phyloP scores from a whole-genome alignment of 1,140 invertebrate species.

The Aphelenchoides fujianensis region DNA sequence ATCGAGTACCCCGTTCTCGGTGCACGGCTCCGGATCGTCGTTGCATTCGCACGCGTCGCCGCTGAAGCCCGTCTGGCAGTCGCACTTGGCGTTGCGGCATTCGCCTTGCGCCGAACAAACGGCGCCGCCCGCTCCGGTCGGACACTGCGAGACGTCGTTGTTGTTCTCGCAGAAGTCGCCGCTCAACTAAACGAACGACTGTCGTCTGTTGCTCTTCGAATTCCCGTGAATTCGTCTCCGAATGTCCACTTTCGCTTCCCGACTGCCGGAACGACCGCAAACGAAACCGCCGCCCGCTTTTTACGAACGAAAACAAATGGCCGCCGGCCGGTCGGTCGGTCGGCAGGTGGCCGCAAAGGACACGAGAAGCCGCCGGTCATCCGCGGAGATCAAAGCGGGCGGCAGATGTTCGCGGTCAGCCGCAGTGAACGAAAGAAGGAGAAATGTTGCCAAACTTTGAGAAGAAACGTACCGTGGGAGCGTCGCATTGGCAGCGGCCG shows the following conservation, averaged over 20 bases:
- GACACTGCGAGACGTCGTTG: constrained; percentile 40
- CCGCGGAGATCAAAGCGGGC: neutral
- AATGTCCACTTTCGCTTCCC: neutral
- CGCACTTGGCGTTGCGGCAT: constrained; percentile 59
- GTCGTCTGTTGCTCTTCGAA: constrained; percentile 3
- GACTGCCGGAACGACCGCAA: too few species aligned
- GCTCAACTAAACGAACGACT: constrained; percentile 31
- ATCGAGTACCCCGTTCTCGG: constrained; percentile 51
- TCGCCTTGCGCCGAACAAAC: constrained; percentile 53
- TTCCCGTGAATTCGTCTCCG: neutral
- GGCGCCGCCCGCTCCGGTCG: constrained; percentile 40
- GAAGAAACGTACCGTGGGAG: constrained; percentile 18
- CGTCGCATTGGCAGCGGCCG: constrained; percentile 42
- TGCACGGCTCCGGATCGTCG: constrained; percentile 44
- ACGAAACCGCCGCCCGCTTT: too few species aligned
- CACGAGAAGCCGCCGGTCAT: neutral
- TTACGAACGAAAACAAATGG: constrained; percentile 6
- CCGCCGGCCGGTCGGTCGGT: neutral
- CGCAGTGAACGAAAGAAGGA: neutral
- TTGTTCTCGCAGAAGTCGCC: constrained; percentile 61
- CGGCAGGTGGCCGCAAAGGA: too few species aligned
- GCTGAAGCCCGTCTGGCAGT: constrained; percentile 40
- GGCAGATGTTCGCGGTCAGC: neutral
- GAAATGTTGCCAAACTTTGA: neutral
- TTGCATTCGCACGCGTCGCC: constrained; percentile 52